Evolutionary conservation across 2,797 vertebrate species (phyloP).

Genomic region (Cynodonichthys magdalenae): DNA sequence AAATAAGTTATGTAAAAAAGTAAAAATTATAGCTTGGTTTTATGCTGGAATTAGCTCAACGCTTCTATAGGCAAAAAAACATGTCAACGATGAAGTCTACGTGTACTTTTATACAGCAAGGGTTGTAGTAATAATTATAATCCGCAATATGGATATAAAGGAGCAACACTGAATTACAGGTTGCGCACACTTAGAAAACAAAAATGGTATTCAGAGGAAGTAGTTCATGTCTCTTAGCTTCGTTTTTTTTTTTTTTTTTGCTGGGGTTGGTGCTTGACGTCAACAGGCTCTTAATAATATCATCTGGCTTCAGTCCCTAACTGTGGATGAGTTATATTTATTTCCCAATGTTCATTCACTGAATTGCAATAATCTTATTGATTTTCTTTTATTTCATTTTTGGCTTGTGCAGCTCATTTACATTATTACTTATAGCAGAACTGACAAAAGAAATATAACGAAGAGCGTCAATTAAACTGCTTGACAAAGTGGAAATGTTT

Average conservation of each 20-base stretch:
- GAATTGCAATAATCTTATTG: constrained; percentile 66
- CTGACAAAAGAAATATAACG: constrained; percentile 21
- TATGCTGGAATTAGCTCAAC: constrained; percentile 6
- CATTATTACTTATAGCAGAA: constrained; percentile 48
- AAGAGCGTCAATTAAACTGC: constrained; percentile 26
- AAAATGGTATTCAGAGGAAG: constrained; percentile 40
- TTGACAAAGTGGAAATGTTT: constrained; percentile 2
- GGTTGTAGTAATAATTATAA: constrained; percentile 16
- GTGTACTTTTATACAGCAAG: constrained; percentile 4
- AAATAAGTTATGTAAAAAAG: constrained; percentile 38
- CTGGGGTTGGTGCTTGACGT: constrained; percentile 43
- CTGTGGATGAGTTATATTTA: constrained; percentile 56
- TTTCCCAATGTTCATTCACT: constrained; percentile 55
- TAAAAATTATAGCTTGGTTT: constrained; percentile 28
- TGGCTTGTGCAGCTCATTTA: constrained; percentile 26
- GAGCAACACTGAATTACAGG: constrained; percentile 8
- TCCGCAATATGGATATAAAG: neutral
- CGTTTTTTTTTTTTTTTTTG: constrained; percentile 40
- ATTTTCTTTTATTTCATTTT: constrained; percentile 58
- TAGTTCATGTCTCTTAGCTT: constrained; percentile 24
- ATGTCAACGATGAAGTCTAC: constrained; percentile 10
- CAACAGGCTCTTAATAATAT: constrained; percentile 59
- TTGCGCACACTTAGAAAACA: constrained; percentile 33
- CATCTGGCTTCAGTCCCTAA: constrained; percentile 60
- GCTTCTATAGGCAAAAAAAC: neutral